phyloP scores from a whole-genome alignment of 35 echinoderm and acorn worm species.

The Holothuria glaberrima region DNA sequence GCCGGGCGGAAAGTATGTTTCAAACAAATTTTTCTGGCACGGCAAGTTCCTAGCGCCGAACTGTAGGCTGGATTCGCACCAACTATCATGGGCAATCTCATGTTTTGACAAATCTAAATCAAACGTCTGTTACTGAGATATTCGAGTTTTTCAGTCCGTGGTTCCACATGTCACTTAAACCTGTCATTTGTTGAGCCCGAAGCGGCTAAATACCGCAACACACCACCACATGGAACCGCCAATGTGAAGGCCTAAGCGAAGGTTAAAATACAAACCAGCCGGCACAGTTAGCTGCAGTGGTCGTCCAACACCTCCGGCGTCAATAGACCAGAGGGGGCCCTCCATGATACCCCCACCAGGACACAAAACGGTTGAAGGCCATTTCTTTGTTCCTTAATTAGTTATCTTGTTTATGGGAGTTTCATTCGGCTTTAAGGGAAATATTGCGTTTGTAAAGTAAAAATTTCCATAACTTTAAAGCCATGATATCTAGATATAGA shows the following conservation, averaged over 20 bases:
- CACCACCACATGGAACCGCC: neutral
- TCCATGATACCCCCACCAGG: constrained; percentile 15
- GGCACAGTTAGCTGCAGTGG: neutral
- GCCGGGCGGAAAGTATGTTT: too few relatives aligned
- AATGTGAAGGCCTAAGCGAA: constrained; percentile 40
- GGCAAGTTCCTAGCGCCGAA: too few relatives aligned
- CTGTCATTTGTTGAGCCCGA: neutral
- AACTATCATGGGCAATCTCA: neutral
- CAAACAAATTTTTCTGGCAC: too few relatives aligned
- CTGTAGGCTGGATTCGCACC: too few relatives aligned
- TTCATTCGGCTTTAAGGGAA: neutral
- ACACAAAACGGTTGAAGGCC: constrained; percentile 9
- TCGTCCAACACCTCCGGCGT: constrained; percentile 22
- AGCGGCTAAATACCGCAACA: constrained; percentile 20
- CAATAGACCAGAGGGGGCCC: constrained; percentile 32
- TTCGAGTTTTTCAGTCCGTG: too few relatives aligned
- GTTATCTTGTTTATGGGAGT: constrained; percentile 8
- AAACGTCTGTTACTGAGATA: constrained; percentile 10
- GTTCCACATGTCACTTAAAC: too few relatives aligned
- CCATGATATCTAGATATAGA: too few relatives aligned
- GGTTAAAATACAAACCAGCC: neutral
- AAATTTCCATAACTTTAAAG: too few relatives aligned
- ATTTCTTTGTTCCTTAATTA: constrained; percentile 32
- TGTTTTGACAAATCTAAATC: constrained; percentile 42
- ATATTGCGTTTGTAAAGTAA: too few relatives aligned